A percentile compares a stretch with the other conserved stretches of the same genome.
phyloP scores from a whole-genome alignment of 2,888 invertebrate species.

The Eristalis arbustorum region DNA sequence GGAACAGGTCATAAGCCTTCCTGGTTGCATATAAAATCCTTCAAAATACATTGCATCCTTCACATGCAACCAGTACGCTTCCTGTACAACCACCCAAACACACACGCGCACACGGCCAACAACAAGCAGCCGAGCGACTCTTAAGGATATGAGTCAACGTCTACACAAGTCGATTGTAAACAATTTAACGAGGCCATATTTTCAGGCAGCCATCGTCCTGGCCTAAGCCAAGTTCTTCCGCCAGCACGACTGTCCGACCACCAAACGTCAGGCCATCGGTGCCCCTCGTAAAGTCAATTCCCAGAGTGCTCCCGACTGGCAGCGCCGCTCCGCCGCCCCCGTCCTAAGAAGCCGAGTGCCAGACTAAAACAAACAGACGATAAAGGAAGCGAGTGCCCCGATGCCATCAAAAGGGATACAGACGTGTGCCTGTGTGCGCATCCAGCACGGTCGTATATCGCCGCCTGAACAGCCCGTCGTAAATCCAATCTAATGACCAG shows the following conservation, averaged over 20 bases:
- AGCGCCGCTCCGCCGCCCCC: too few relatives aligned
- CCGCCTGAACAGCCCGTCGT: conserved; percentile 4
- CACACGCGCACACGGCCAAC: too few relatives aligned
- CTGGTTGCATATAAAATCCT: neutral
- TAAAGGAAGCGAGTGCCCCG: conserved; percentile 29
- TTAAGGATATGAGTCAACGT: neutral
- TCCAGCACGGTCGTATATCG: neutral
- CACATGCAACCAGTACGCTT: neutral
- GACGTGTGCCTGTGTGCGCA: conserved; percentile 7
- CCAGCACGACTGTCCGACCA: neutral
- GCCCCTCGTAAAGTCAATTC: neutral
- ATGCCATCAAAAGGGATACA: conserved; percentile 24
- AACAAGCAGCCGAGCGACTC: neutral
- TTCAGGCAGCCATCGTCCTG: neutral
- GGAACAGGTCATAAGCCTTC: neutral
- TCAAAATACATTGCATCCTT: neutral
- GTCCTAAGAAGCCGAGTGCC: neutral
- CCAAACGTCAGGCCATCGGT: neutral
- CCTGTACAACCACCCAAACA: neutral
- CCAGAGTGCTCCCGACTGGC: neutral
- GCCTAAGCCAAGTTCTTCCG: neutral
- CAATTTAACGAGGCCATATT: neutral
- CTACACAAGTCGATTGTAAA: neutral
- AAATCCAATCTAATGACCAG: conserved; percentile 54
- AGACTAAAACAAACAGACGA: conserved; percentile 10